Evolutionary conservation across 2,888 invertebrate genomes (phyloP).

Genomic region (Synanthedon andrenaeformis): DNA sequence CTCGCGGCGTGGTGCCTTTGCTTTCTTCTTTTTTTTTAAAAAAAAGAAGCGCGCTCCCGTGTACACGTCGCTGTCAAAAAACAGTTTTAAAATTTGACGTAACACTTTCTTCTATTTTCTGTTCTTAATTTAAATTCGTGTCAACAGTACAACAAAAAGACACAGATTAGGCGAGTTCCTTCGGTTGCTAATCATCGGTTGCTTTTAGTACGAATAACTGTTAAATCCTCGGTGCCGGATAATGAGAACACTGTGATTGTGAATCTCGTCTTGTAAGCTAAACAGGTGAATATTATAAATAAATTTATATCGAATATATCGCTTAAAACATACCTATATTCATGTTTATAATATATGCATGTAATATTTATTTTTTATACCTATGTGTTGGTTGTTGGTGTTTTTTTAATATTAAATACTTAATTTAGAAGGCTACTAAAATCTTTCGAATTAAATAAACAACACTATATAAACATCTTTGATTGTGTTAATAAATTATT

Average conservation of each 20-base stretch:
- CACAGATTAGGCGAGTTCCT: slow-evolving; percentile 8
- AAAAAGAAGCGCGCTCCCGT: slow-evolving; percentile 56
- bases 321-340: no score
- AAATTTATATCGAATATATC: no score
- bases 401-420: no score
- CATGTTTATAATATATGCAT: no score
- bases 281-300: slow-evolving; percentile 52
- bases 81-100: slow-evolving; percentile 14
- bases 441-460: no score
- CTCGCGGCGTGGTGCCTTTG: slow-evolving; percentile 33
- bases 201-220: slow-evolving; percentile 55
- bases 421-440: no score
- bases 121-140: slow-evolving; percentile 11
- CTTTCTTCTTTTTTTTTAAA: slow-evolving; percentile 24
- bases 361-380: no score
- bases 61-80: slow-evolving; percentile 44
- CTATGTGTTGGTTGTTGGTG: no score
- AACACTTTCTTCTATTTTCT: slow-evolving; percentile 5
- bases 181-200: slow-evolving; percentile 30
- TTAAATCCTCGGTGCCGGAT: slow-evolving; percentile 54
- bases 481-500: no score
- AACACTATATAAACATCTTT: no score
- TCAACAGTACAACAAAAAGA: slow-evolving; percentile 1
- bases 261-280: slow-evolving; percentile 45
- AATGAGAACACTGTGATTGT: slow-evolving; percentile 64